Conservation (phyloP, 2,888 invertebrate species). For the Neria commutata region DNA sequence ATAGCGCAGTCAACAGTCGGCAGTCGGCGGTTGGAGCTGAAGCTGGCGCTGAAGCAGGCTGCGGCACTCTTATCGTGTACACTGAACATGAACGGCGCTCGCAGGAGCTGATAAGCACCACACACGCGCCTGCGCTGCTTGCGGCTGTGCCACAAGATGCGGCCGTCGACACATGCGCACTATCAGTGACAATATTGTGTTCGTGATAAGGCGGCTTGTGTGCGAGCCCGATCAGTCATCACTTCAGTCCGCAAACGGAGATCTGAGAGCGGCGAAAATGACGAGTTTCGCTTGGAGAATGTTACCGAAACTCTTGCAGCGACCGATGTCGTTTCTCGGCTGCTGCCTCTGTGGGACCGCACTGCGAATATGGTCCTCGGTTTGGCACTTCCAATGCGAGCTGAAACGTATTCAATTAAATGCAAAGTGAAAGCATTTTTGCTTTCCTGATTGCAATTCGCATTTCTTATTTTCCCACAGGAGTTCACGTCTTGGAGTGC, state of each 20-base stretch:
- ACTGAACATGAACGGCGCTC: neutral
- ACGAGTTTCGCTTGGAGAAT: too few species aligned
- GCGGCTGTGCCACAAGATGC: neutral
- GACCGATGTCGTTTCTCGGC: neutral
- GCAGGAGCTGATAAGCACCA: neutral
- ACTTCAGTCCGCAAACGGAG: neutral
- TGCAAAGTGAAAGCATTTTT: conserved; percentile 23
- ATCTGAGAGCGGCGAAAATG: neutral
- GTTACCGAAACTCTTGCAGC: neutral
- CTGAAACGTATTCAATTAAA: conserved; percentile 15
- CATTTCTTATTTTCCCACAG: conserved; percentile 24
- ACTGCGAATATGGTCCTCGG: too few species aligned
- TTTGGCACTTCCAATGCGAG: neutral
- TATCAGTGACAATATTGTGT: conserved; percentile 2
- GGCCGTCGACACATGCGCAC: neutral
- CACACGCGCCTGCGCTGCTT: neutral
- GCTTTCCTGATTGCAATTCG: conserved; percentile 21
- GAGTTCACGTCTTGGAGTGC: conserved; percentile 1
- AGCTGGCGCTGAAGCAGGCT: too few species aligned
- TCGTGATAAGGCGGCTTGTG: neutral
- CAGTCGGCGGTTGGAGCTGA: too few species aligned
- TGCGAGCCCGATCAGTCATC: neutral
- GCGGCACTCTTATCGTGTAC: neutral
- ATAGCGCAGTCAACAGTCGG: too few species aligned
- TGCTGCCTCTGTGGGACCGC: too few species aligned